Conservation (phyloP, 1,140 invertebrate species). For the Trachelipus rathkii region DNA sequence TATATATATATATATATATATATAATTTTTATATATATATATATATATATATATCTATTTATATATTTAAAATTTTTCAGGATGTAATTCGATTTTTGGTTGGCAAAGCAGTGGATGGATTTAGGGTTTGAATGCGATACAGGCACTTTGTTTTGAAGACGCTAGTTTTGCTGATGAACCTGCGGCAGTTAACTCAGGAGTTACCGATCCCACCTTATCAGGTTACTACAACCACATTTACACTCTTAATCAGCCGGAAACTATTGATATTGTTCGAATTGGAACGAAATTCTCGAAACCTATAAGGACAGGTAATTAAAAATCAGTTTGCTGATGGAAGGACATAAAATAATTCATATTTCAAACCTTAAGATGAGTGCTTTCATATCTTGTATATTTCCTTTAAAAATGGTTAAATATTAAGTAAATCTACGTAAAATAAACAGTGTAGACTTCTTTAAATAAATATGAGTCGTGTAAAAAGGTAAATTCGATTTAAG, state of each 20-base stretch:
- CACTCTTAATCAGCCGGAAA: slow-evolving; percentile 59
- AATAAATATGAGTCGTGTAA: no score
- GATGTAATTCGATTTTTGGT: slow-evolving; percentile 54
- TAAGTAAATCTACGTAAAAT: no score
- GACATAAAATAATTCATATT: no score
- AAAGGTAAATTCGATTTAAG: no score
- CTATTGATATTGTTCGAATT: slow-evolving; percentile 55
- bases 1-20: no score
- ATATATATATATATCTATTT: no score
- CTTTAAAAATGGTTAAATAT: no score
- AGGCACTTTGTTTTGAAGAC: slow-evolving; percentile 53
- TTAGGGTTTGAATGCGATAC: slow-evolving; percentile 62
- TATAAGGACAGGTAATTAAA: slow-evolving; percentile 31
- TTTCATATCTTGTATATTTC: no score
- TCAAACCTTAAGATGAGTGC: no score
- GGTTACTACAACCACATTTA: slow-evolving; percentile 61
- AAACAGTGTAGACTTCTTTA: no score
- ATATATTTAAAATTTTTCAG: neutral
- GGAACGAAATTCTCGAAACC: slow-evolving; percentile 45
- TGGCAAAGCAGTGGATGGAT: slow-evolving; percentile 54
- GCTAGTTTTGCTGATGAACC: slow-evolving; percentile 48
- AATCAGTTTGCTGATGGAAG: no score
- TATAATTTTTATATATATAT: no score
- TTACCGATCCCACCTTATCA: slow-evolving; percentile 56
- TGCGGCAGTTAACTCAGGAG: slow-evolving; percentile 51